Evolutionary conservation across 2,113 vertebrate genomes (phyloP).

Genomic region (Strigops habroptila): DNA sequence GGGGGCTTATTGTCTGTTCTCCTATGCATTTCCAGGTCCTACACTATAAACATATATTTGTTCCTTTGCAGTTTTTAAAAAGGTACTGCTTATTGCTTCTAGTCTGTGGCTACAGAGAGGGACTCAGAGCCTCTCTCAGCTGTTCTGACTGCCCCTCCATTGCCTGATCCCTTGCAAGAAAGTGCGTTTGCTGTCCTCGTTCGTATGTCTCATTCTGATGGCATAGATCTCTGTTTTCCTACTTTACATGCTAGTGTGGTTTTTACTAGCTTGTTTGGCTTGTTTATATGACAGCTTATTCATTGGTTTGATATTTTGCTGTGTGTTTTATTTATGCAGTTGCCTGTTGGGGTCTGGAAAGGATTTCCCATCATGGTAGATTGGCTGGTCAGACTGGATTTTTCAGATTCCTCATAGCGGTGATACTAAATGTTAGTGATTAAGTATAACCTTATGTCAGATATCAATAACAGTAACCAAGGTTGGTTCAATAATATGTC

Average conservation of each 20-base stretch:
- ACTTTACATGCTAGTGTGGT: conserved; percentile 29
- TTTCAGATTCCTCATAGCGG: conserved; percentile 47
- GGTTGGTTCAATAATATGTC: conserved; percentile 61
- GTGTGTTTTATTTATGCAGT: conserved; percentile 55
- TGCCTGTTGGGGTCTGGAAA: conserved; percentile 46
- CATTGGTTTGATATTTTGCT: conserved; percentile 48
- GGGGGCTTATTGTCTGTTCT: not conserved
- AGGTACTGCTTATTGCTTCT: not conserved
- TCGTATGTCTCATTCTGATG: not conserved
- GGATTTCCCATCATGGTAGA: conserved; percentile 47
- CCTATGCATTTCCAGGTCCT: not conserved
- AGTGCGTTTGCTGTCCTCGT: not conserved
- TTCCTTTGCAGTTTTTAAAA: not conserved
- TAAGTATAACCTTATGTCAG: conserved; percentile 64
- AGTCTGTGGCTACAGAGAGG: not conserved
- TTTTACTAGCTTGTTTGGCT: conserved; percentile 39
- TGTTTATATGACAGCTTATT: conserved; percentile 46
- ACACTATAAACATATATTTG: not conserved
- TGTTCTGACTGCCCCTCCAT: not conserved
- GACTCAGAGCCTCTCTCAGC: not conserved
- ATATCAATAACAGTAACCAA: conserved; percentile 68
- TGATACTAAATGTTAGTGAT: conserved; percentile 64
- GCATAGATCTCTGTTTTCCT: not conserved
- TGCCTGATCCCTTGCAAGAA: not conserved
- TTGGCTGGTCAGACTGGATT: conserved; percentile 53